Evolutionary conservation across 2,797 vertebrate species (phyloP).

Genomic region (Dicrostonyx torquatus): DNA sequence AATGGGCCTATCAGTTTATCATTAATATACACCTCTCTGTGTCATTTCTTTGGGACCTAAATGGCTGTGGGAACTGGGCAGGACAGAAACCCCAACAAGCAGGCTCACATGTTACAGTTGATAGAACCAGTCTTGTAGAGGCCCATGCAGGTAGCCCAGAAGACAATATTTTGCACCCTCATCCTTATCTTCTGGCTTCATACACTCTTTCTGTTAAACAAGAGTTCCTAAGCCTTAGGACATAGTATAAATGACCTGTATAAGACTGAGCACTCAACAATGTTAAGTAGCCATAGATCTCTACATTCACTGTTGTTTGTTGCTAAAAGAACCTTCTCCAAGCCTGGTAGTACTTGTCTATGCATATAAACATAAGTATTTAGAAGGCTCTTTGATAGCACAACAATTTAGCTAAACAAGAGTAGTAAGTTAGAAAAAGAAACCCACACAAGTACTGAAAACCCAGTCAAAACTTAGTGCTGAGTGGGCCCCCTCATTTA

Average conservation of each 20-base stretch:
- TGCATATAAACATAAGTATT: neutral
- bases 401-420: neutral
- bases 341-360: neutral
- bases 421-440: neutral
- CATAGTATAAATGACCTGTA: neutral
- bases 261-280: neutral
- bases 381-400: neutral
- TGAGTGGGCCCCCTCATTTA: neutral
- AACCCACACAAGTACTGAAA: neutral
- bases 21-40: too few relatives aligned
- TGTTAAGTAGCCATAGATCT: too few relatives aligned
- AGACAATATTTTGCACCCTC: neutral
- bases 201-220: neutral
- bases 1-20: too few relatives aligned
- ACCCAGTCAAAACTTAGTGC: neutral
- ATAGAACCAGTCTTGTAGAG: neutral
- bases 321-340: neutral
- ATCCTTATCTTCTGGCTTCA: neutral
- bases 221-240: neutral
- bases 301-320: neutral
- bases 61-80: too few relatives aligned
- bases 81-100: too few relatives aligned
- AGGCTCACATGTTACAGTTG: too few relatives aligned
- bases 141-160: neutral
- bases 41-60: too few relatives aligned